Evolutionary conservation across 2,113 vertebrate genomes (phyloP).

Genomic region (Microcebus jonahi): DNA sequence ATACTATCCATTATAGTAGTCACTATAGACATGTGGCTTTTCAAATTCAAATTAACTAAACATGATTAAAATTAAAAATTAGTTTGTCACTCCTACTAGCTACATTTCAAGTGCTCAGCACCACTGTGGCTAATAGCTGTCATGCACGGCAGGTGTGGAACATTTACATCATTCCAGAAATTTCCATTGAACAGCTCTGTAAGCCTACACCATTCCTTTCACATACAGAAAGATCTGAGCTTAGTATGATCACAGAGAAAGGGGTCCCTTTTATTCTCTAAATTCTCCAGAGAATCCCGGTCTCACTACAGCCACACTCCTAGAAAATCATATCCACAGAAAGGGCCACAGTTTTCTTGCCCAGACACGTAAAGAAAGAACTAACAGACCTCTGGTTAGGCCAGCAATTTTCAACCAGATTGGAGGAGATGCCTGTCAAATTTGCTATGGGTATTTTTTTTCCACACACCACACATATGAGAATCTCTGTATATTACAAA

Average conservation of each 20-base stretch:
- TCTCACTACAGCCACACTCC: neutral
- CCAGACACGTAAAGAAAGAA: neutral
- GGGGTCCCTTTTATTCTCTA: neutral
- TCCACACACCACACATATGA: neutral
- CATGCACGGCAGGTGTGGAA: neutral
- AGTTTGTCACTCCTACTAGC: neutral
- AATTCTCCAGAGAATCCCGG: neutral
- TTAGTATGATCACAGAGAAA: neutral
- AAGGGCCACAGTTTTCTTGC: neutral
- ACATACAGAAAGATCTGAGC: neutral
- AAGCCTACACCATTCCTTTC: neutral
- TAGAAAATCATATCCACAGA: neutral
- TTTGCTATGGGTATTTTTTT: neutral
- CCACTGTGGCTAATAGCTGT: neutral
- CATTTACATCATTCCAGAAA: neutral
- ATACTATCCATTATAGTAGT: neutral
- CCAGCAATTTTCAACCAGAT: neutral
- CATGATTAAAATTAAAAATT: neutral
- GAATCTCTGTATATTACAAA: neutral
- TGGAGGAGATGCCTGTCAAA: neutral
- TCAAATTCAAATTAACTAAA: constrained; percentile 23
- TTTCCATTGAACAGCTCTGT: neutral
- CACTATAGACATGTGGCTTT: neutral
- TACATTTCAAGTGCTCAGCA: neutral
- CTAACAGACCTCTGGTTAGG: neutral